phyloP scores from a whole-genome alignment of 2,888 invertebrate genomes.

The Neoitamus cyanurus region DNA sequence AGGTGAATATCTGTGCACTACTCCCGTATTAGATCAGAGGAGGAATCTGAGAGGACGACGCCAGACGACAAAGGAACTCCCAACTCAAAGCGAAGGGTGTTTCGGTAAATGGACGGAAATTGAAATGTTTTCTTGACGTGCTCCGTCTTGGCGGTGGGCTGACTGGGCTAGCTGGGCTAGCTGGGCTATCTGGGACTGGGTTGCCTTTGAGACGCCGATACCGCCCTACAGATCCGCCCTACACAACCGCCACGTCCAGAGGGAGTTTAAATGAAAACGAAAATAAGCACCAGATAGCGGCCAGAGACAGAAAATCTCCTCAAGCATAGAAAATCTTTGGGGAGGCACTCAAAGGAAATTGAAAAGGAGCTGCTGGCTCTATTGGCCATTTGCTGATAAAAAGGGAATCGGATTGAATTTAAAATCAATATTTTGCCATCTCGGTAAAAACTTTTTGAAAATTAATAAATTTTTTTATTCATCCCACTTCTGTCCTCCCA shows the following conservation, averaged over 20 bases:
- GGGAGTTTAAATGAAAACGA: not conserved
- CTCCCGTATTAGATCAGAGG: not conserved
- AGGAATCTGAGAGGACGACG: not conserved
- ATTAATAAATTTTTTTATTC: not conserved
- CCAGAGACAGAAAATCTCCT: not conserved
- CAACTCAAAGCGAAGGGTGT: not conserved
- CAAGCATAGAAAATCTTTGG: not conserved
- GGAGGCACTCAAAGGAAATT: not conserved
- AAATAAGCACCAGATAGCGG: not conserved
- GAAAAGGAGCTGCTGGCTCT: not conserved
- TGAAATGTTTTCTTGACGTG: conserved; percentile 27
- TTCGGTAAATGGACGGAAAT: conserved; percentile 8
- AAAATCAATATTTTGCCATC: not conserved
- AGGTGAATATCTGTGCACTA: conserved; percentile 22
- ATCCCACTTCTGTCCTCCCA: no score
- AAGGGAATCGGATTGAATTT: not conserved
- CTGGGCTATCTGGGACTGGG: no score
- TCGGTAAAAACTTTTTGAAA: not conserved
- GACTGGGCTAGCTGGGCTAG: no score
- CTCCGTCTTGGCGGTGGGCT: not conserved
- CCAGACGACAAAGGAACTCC: not conserved
- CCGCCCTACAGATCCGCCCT: not conserved
- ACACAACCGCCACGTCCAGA: not conserved
- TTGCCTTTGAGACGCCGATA: not conserved
- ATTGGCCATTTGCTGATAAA: not conserved